phyloP scores from a whole-genome alignment of 2,113 vertebrate species.

The Salvator merianae region DNA sequence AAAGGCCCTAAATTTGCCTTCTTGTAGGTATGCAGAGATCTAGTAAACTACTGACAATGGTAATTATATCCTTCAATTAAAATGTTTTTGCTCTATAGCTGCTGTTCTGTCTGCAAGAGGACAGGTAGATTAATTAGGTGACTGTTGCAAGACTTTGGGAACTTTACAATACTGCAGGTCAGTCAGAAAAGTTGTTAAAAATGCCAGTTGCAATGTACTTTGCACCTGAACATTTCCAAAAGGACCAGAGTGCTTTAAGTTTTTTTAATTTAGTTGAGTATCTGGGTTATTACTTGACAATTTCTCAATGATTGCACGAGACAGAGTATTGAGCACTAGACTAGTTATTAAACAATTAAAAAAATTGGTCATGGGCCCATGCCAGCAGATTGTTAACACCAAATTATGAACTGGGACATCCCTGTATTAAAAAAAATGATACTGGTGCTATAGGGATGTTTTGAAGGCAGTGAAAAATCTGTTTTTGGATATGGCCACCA shows the following conservation, averaged over 20 bases:
- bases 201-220: conserved; percentile 53
- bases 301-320: conserved; percentile 30
- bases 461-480: background rate
- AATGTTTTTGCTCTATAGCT: conserved; percentile 51
- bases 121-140: conserved; percentile 35
- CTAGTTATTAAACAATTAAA: background rate
- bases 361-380: background rate
- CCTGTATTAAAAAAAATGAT: too few relatives aligned
- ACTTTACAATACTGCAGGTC: conserved; percentile 45
- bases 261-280: conserved; percentile 50
- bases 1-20: conserved; percentile 51
- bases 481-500: background rate
- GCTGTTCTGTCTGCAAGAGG: conserved; percentile 50
- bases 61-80: conserved; percentile 40
- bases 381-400: background rate
- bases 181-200: conserved; percentile 55
- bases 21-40: conserved; percentile 53
- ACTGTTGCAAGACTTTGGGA: conserved; percentile 52
- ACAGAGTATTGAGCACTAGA: background rate
- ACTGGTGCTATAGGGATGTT: background rate
- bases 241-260: conserved; percentile 46
- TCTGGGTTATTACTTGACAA: conserved; percentile 40
- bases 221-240: conserved; percentile 47
- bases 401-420: background rate
- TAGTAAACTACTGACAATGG: conserved; percentile 31